Base-by-base conservation (phyloP, 2,113 vertebrate species). In the Macroglossus sobrinus region DNA sequence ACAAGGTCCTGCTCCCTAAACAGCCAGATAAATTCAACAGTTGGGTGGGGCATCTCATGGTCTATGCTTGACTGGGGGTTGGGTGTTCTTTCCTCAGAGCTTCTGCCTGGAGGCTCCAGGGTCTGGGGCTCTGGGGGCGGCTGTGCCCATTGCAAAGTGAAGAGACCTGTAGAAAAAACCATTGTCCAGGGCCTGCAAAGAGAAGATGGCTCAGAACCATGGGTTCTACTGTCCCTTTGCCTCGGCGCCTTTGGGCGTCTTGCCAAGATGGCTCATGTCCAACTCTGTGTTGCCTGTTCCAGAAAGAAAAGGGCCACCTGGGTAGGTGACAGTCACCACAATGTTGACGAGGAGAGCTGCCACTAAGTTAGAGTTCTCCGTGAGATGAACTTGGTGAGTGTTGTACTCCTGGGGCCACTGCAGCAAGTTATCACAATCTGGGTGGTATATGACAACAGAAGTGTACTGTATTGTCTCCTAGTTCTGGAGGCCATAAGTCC, bases 371-470 rank as follows among this genome's bases (percentile, higher is more conserved):
- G 28, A n/a, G 80, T 35, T 22, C 6, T 47, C 21, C 0, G 7
- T 0, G 1, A 12, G 8, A 1, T 1, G 47, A 7, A 9, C 8
- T 21, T 7, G 4, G 68, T 0, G 2, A 53, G 63, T n/a, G 0
- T 1, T 0, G 1, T 1, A 0, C 9, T 66, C 11, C 53, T 40
- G 13, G 28, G 35, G 69, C 66, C 2, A 5, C 47, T 1, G 5
- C 2, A 15, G 19, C 10, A 1, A 18, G 1, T 16, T 1, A 1
- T 9, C 22, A 35, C 33, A 1, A 0, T 10, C 14, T 3, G 75
- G 13, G 35, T 4, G 40, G 7, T 38, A 24, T 3, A 3, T 13
- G 6, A 3, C 21, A 15, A 6, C 63, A 55, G 55, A 63, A 18
- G 0, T 12, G 22, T 1, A 7, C 28, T 16, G 16, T 11, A 3